A percentile compares a stretch with the other conserved stretches of the same genome.
phyloP scores from a whole-genome alignment of 2,113 vertebrate species.

The Euleptes europaea region DNA sequence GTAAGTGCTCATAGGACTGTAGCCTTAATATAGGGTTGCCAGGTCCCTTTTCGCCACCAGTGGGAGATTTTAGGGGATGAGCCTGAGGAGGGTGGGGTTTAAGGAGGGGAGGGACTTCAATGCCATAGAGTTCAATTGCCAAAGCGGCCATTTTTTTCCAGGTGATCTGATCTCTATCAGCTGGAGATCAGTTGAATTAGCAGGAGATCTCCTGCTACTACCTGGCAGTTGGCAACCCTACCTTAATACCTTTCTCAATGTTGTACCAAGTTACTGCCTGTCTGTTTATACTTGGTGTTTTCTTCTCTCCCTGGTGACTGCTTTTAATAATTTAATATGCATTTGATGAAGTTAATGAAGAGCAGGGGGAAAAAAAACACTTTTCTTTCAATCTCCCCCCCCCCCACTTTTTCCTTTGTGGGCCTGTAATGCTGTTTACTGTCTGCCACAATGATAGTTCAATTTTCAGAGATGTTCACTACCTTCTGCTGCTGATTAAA shows the following conservation, averaged over 20 bases:
- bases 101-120: too few relatives aligned
- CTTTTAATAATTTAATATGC: conserved; percentile 73
- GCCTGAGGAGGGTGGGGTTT: too few relatives aligned
- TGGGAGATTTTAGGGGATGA: too few relatives aligned
- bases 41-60: too few relatives aligned
- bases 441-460: conserved; percentile 69
- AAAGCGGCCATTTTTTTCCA: too few relatives aligned
- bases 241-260: conserved; percentile 22
- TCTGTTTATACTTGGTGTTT: conserved; percentile 15
- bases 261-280: conserved; percentile 12
- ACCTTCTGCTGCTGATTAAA: conserved; percentile 76
- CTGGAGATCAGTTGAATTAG: too few relatives aligned
- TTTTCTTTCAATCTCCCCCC: conserved; percentile 44
- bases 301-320: conserved; percentile 35
- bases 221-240: too few relatives aligned
- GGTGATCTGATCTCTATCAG: too few relatives aligned
- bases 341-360: conserved; percentile 71
- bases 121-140: too few relatives aligned
- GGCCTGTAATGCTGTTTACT: conserved; percentile 71
- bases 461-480: conserved; percentile 72
- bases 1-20: neutral
- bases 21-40: neutral
- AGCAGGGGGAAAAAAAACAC: conserved; percentile 27
- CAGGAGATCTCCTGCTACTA: too few relatives aligned
- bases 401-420: neutral